Evolutionary conservation across 1,140 invertebrate species (phyloP).

Genomic region (Palaemon carinicauda): DNA sequence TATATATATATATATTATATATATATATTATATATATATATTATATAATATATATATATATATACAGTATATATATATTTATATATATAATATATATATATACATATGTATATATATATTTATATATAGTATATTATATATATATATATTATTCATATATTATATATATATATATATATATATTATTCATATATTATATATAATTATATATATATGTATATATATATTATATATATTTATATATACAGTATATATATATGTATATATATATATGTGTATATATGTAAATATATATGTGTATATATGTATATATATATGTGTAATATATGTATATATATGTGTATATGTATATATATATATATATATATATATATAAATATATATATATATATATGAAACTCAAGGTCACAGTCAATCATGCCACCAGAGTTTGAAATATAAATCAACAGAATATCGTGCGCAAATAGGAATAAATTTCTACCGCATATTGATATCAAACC

Average conservation of each 20-base stretch:
- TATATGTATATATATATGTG: background rate
- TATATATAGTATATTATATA: background rate
- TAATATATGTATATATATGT: background rate
- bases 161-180: background rate
- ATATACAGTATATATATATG: too few relatives aligned
- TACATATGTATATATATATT: background rate
- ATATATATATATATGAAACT: background rate
- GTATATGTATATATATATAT: background rate
- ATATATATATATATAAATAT: background rate
- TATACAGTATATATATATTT: background rate
- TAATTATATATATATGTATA: background rate
- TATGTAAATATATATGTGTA: background rate
- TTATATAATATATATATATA: too few relatives aligned
- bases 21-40: too few relatives aligned
- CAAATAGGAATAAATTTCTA: too few relatives aligned
- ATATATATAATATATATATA: background rate
- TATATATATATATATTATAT: background rate
- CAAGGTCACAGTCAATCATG: too few relatives aligned
- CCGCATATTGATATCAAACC: too few relatives aligned
- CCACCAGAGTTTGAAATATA: too few relatives aligned
- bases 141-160: background rate
- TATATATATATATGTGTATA: too few relatives aligned
- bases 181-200: background rate
- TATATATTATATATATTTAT: background rate
- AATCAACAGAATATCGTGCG: too few relatives aligned